These are phyloP conservation scores for Pterocles orientalis DNA, from an alignment of 2,113 vertebrate species.

Conservation along the genomic window DNA sequence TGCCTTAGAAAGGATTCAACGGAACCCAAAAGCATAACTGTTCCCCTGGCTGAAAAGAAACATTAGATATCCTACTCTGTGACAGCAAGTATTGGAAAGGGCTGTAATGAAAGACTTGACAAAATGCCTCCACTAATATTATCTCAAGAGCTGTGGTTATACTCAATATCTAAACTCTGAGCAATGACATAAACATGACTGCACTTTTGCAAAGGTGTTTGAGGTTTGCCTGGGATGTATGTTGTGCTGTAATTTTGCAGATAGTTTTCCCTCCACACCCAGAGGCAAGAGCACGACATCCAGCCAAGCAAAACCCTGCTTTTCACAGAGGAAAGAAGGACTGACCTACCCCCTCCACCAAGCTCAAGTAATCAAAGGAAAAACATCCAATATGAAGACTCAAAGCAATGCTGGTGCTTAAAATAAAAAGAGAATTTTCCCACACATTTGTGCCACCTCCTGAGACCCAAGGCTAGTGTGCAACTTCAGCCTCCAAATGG, in stretches of 20 bases:
- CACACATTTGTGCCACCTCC: not conserved
- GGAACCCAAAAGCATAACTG: not conserved
- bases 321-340: not conserved
- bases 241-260: not conserved
- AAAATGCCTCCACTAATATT: not conserved
- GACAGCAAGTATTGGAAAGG: not conserved
- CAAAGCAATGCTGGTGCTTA: not conserved
- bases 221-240: not conserved
- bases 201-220: not conserved
- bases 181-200: not conserved
- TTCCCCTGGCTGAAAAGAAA: not conserved
- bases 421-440: not conserved
- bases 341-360: not conserved
- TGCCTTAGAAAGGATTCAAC: not conserved
- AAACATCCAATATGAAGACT: not conserved
- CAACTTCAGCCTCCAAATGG: not conserved
- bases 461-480: not conserved
- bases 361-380: not conserved
- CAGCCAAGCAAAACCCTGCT: not conserved
- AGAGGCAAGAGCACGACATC: not conserved
- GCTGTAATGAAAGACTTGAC: not conserved
- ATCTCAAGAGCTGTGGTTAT: not conserved
- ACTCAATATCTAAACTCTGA: not conserved
- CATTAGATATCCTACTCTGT: not conserved
- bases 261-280: not conserved